Base-by-base conservation (phyloP, 2,113 vertebrate species). In the Anthoscopus minutus region DNA sequence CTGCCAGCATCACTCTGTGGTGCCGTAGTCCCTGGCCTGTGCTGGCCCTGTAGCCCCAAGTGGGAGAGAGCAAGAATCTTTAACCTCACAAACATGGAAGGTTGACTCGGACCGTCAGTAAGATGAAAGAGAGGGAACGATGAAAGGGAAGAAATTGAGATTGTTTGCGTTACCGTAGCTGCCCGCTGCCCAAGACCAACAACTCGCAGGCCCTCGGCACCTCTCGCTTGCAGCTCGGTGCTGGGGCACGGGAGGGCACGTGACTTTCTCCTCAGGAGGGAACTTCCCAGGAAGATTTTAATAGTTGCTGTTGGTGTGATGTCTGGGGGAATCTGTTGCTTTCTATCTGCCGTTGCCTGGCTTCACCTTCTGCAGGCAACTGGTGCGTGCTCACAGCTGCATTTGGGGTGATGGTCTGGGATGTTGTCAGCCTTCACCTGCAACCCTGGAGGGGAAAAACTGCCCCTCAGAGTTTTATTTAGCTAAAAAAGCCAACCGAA, bases 221-320 rank as follows among this genome's bases (percentile, higher is more conserved):
- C 94, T 93, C 95, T 94, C 12, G 11, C 83, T 60, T 9, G 0
- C 10, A 67, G 93, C 94, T 91, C 11, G 0, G 94, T 86, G 67
- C 82, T 0, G 14, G 87, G 25, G 30, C 92, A 58, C 5, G 3
- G 95, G 66, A 93, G 93, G 64, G 80, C 73, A 70, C 61, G 16
- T 11, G 70, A 78, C 66, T 86, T 94, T 94, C 65, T 89, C 83
- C 86, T 82, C 50, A n/a, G 89, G 93, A 87, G 60, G 31, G 54
- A 57, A 51, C 90, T 96, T 95, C 93, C 97, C n/a, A 19, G 82
- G 96, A 88, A 95, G 93, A 64, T 95, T 94, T 92, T 93, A 92
- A 88, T 88, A 74, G 87, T 76, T 89, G 69, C 95, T 95, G 82
- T 92, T 94, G 83, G 83, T 92, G 87, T 77, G 31, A 19, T 45